phyloP scores from a whole-genome alignment of 23 tunicate species.

The Halocynthia aurantium region DNA sequence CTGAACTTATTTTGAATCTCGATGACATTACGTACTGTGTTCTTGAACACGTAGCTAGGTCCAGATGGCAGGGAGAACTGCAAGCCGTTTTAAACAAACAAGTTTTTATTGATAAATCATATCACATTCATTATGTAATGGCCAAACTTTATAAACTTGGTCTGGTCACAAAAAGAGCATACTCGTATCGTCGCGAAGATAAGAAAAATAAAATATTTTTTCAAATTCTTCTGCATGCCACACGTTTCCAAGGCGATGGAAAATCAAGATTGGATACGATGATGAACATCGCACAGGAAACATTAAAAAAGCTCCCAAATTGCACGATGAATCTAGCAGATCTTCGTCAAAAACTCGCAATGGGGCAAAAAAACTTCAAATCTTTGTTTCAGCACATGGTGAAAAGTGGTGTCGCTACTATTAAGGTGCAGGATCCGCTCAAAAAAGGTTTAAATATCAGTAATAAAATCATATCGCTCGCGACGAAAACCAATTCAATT shows the following conservation, averaged over 20 bases:
- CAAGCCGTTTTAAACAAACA: slow-evolving; percentile 51
- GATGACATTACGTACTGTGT: slow-evolving; percentile 53
- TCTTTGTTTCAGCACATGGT: neutral
- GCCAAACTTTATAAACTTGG: slow-evolving; percentile 21
- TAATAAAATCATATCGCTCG: neutral
- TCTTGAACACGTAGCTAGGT: slow-evolving; percentile 66
- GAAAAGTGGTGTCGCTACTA: neutral
- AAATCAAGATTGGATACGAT: slow-evolving; percentile 12
- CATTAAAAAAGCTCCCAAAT: slow-evolving; percentile 13
- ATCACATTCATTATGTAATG: slow-evolving; percentile 63
- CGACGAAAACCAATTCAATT: neutral
- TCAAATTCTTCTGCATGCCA: slow-evolving; percentile 43
- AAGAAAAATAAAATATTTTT: slow-evolving; percentile 31
- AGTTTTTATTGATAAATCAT: slow-evolving; percentile 24
- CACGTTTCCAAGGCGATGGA: slow-evolving; percentile 15
- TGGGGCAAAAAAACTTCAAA: slow-evolving; percentile 1
- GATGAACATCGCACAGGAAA: slow-evolving; percentile 19
- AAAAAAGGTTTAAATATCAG: neutral
- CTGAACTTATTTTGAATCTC: slow-evolving; percentile 12
- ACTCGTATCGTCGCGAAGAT: slow-evolving; percentile 51
- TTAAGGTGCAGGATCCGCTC: neutral
- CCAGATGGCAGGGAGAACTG: slow-evolving; percentile 80
- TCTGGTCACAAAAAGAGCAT: slow-evolving; percentile 40
- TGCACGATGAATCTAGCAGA: slow-evolving; percentile 21
- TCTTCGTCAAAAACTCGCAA: slow-evolving; percentile 28